These are phyloP conservation scores for Brenthis hecate DNA, from an alignment of 2,888 invertebrate species.

Conservation along the genomic window DNA sequence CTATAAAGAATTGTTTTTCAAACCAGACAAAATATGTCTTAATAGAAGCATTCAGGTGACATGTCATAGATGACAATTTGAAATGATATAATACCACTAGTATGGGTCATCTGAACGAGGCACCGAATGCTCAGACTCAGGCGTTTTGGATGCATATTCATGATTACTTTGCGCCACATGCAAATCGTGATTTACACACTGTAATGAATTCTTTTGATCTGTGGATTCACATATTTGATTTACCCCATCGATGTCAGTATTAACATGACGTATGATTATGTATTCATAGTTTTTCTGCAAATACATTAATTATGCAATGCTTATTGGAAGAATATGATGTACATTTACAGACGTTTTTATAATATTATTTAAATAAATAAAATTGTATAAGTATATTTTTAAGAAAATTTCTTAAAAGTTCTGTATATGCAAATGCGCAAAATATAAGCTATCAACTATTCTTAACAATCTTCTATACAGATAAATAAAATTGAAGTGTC, in stretches of 20 bases:
- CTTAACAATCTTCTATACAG: too few species aligned
- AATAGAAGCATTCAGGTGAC: too few species aligned
- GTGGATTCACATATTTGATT: slow-evolving; percentile 82
- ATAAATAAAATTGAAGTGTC: too few species aligned
- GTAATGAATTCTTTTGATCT: slow-evolving; percentile 83
- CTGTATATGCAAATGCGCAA: neutral
- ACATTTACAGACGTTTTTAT: neutral
- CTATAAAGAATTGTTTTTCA: too few species aligned
- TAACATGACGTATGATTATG: slow-evolving; percentile 72
- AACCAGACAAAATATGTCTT: too few species aligned
- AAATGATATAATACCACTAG: slow-evolving; percentile 9
- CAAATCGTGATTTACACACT: slow-evolving; percentile 82
- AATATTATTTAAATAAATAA: neutral
- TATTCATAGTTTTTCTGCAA: slow-evolving; percentile 74
- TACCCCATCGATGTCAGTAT: slow-evolving; percentile 76
- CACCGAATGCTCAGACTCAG: slow-evolving; percentile 71
- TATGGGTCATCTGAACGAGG: slow-evolving; percentile 55
- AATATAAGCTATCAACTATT: too few species aligned
- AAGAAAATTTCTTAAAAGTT: neutral
- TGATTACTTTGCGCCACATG: slow-evolving; percentile 76
- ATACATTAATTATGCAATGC: slow-evolving; percentile 6
- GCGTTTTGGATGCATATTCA: slow-evolving; percentile 78
- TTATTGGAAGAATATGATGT: neutral
- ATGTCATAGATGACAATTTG: neutral
- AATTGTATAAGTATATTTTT: neutral